Conservation (phyloP, 2,888 invertebrate genomes). For the Gortyna flavago region DNA sequence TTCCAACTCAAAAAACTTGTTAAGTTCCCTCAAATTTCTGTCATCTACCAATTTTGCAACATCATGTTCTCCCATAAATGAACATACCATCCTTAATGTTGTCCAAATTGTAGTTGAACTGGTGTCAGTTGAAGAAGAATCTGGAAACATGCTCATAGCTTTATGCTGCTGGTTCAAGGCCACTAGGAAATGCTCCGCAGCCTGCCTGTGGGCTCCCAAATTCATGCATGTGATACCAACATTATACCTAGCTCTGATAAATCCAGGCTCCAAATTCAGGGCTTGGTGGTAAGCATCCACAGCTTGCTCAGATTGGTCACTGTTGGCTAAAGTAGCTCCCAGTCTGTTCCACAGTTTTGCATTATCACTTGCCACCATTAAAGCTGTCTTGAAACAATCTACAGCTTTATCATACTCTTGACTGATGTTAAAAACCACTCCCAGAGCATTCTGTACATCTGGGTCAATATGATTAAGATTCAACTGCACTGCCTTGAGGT, state of each 20-base stretch:
- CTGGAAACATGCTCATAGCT: constrained; percentile 82
- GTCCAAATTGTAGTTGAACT: constrained; percentile 98
- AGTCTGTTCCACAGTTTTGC: constrained; percentile 98
- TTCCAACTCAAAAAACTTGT: constrained; percentile 87
- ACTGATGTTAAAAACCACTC: constrained; percentile 98
- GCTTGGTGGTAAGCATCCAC: constrained; percentile 98
- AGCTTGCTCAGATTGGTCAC: constrained; percentile 98
- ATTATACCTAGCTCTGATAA: constrained; percentile 98
- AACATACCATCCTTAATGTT: constrained; percentile 96
- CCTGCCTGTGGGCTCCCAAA: constrained; percentile 97
- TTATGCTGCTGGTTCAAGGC: constrained; percentile 97
- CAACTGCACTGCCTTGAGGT: constrained; percentile 94
- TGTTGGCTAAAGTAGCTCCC: constrained; percentile 99
- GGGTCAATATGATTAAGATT: constrained; percentile 94
- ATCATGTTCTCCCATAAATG: constrained; percentile 93
- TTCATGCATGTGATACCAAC: constrained; percentile 99
- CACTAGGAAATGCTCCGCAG: constrained; percentile 98
- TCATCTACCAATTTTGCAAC: constrained; percentile 91
- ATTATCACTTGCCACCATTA: constrained; percentile 95
- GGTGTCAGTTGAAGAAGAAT: constrained; percentile 85
- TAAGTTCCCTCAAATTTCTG: constrained; percentile 91
- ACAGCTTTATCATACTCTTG: constrained; percentile 98
- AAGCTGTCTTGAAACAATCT: constrained; percentile 98
- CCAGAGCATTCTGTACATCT: constrained; percentile 97
- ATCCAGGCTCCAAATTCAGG: constrained; percentile 97